A percentile compares a stretch with the other conserved stretches of the same genome.
Conservation (phyloP, 1,140 invertebrate species). For the Polypedilum vanderplanki region DNA sequence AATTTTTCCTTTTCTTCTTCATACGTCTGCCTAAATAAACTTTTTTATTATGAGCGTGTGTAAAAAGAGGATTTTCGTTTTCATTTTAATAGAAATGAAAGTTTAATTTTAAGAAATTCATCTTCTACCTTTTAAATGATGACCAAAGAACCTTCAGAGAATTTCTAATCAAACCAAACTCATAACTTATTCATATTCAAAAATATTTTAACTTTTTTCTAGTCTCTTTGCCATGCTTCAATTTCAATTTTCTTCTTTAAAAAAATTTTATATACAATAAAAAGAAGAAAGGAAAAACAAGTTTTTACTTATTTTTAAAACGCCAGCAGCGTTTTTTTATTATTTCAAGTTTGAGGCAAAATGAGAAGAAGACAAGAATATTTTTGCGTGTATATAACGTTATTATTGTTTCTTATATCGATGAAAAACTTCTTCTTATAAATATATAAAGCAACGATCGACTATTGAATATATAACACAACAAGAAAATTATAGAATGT, state of each 20-base stretch:
- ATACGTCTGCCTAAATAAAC: too few species aligned
- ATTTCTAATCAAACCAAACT: neutral
- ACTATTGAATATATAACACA: neutral
- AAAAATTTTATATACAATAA: too few species aligned
- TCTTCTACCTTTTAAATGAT: too few species aligned
- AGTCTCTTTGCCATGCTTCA: neutral
- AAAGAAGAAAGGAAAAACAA: too few species aligned
- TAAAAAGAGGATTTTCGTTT: too few species aligned
- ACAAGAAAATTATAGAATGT: neutral
- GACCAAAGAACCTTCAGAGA: too few species aligned
- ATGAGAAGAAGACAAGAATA: neutral
- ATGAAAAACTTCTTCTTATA: neutral
- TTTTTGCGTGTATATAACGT: neutral
- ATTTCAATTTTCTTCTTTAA: neutral
- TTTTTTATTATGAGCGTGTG: too few species aligned
- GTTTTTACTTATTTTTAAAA: slow-evolving; percentile 4
- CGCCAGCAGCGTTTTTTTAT: slow-evolving; percentile 9
- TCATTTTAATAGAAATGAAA: too few species aligned
- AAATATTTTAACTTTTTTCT: neutral
- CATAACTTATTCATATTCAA: neutral
- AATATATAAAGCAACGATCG: neutral
- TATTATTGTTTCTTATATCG: neutral
- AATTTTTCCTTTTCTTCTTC: too few species aligned
- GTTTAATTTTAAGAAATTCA: too few species aligned
- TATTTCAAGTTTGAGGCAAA: slow-evolving; percentile 15